Evolutionary conservation across 2,888 invertebrate genomes (phyloP).

Genomic region (Escarpia spicata): DNA sequence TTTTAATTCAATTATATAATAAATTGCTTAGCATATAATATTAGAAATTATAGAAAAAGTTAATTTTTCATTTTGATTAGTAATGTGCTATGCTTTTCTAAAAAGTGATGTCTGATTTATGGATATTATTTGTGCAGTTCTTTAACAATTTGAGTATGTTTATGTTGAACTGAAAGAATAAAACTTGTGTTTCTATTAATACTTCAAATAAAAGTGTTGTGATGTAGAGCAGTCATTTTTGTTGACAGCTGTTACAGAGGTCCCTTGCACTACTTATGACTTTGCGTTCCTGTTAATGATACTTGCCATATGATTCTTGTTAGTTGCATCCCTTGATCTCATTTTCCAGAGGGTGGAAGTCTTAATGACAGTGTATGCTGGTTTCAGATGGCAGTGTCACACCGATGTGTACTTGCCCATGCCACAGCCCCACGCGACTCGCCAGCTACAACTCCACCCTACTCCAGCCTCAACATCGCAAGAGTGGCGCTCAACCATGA

Average conservation of each 20-base stretch:
- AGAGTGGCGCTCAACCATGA: not conserved
- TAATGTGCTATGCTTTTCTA: not conserved
- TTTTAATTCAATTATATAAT: not conserved
- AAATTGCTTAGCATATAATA: not conserved
- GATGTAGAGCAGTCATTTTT: too few relatives aligned
- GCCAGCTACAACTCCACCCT: conserved; percentile 35
- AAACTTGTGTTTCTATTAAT: not conserved
- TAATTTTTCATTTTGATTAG: not conserved
- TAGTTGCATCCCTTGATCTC: too few relatives aligned
- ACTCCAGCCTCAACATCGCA: not conserved
- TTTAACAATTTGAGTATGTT: not conserved
- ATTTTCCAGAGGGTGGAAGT: not conserved
- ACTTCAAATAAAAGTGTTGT: not conserved
- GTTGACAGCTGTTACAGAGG: too few relatives aligned
- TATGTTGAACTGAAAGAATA: not conserved
- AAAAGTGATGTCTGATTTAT: not conserved
- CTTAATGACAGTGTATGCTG: not conserved
- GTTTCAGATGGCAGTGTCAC: not conserved
- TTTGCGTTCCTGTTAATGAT: too few relatives aligned
- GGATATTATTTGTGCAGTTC: not conserved
- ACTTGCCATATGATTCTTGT: too few relatives aligned
- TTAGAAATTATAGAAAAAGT: not conserved
- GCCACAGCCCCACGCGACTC: conserved; percentile 39
- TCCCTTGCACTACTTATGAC: too few relatives aligned
- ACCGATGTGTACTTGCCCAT: conserved; percentile 36